These are phyloP conservation scores for Strongylocentrotus purpuratus DNA, from an alignment of 35 echinoderm and acorn worm species.

Conservation along the genomic window DNA sequence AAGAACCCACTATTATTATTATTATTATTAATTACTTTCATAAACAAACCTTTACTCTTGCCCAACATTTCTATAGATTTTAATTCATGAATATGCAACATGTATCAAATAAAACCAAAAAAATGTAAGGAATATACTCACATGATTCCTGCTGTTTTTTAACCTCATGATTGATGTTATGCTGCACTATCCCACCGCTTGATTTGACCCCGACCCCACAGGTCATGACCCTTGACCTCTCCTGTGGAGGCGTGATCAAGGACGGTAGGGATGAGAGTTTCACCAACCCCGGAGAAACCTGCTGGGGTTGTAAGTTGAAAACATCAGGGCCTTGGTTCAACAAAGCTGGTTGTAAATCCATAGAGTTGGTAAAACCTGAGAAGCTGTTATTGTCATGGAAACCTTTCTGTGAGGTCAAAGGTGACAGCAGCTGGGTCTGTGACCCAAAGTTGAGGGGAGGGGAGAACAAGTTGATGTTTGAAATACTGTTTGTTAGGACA, in stretches of 20 bases:
- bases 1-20: no score
- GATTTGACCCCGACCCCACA: neutral
- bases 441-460: neutral
- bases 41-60: no score
- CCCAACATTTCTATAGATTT: no score
- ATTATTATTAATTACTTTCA: no score
- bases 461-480: neutral
- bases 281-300: neutral
- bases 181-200: neutral
- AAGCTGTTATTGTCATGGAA: neutral
- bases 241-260: neutral
- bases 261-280: neutral
- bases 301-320: neutral
- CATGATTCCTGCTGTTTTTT: neutral
- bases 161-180: neutral
- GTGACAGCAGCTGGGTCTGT: conserved; percentile 7
- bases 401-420: neutral
- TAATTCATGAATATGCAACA: neutral
- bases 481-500: neutral
- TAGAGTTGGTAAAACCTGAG: neutral
- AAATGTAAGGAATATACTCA: neutral
- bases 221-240: neutral
- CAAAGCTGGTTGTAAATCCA: neutral
- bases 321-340: neutral
- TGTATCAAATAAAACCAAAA: no score